phyloP scores from a whole-genome alignment of 2,113 vertebrate species.

The Pedetes capensis region DNA sequence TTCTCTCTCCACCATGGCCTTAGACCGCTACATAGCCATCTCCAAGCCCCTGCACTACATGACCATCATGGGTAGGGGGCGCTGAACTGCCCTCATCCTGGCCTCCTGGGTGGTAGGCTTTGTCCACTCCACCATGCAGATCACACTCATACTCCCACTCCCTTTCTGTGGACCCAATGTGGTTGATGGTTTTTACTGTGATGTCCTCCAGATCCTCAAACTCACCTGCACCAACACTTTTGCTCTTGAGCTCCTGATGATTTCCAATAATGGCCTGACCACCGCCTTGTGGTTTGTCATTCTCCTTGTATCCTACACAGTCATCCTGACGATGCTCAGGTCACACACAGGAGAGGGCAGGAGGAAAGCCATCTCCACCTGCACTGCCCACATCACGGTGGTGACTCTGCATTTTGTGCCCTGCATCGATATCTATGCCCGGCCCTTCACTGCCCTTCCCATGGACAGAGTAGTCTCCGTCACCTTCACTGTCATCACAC shows the following conservation, averaged over 20 bases:
- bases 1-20: conserved; percentile 5
- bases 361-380: too few species aligned
- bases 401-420: too few species aligned
- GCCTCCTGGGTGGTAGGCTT: conserved; percentile 17
- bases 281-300: too few species aligned
- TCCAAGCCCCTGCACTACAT: not conserved
- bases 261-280: too few species aligned
- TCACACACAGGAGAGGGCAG: too few species aligned
- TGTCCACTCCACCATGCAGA: conserved; percentile 1
- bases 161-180: conserved; percentile 25
- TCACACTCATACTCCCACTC: not conserved
- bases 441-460: too few species aligned
- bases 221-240: not conserved
- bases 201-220: conserved; percentile 46
- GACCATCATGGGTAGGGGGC: not conserved
- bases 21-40: conserved; percentile 13
- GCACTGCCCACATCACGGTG: too few species aligned
- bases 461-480: too few species aligned
- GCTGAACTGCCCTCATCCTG: not conserved
- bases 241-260: not conserved
- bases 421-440: too few species aligned
- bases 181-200: conserved; percentile 8
- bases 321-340: too few species aligned
- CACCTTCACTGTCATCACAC: too few species aligned
- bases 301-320: too few species aligned